Base-by-base conservation (phyloP, 2,888 invertebrate species). In the Halocaridina rubra region DNA sequence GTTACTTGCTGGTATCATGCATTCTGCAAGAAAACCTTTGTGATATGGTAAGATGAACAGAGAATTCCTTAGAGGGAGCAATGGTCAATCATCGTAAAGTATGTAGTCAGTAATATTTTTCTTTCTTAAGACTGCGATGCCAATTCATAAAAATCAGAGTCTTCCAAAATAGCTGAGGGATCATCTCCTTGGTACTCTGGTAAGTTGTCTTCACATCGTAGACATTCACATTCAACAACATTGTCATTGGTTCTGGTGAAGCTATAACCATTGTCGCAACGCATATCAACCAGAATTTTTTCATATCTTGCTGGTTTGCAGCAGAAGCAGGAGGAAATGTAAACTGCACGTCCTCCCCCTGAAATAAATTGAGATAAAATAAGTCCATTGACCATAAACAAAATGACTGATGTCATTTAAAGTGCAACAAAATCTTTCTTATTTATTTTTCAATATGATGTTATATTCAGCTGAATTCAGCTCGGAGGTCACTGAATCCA, bases 171-270 rank as follows among this genome's bases (percentile, higher is more conserved):
- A 19, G 53, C 53, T 53, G 53, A 10, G 4, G 84, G 84, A 5
- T 53, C 64, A 69, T 84, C 84, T 3, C 75, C 79, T 57, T 64
- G 7, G 19, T 80, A 84, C n/a, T 80, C 80, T 10, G 72, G 24
- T 27, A 27, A 10, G 32, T 24, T 67, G 59, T 74, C 74, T 24
- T 64, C 57, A 71, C 88, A 88, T 4, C 59, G 57, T 3, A 78
- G 72, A 24, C 88, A 88, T 30, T 84, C 64, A 57, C 88, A 88
- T 27, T 84, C 75, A 7, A 59, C 77, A 16, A 88, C 84, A 53
- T 88, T 86, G 57, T 86, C 81, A 29, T 84, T 78, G 39, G 74
- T 79, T 22, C 82, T 80, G 74, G 64, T 78, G 86, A 88, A 88
- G 67, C 59, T 78, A 61, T 84, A 79, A 19, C 88, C 88, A 1